Base-by-base conservation (phyloP, 2,113 vertebrate genomes). In the Alosa alosa region DNA sequence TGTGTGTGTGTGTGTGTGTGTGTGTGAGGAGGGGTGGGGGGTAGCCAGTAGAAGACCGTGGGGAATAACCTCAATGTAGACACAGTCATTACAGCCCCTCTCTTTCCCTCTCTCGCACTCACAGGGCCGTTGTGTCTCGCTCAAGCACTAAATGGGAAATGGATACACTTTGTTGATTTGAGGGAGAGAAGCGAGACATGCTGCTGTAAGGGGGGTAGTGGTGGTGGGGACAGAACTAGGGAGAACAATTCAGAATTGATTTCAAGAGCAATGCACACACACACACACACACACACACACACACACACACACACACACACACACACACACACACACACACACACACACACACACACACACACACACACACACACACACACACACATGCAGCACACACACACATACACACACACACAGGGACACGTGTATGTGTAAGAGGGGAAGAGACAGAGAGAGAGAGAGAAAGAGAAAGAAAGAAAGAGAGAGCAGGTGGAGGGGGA, bases 21-120 rank as follows among this genome's bases (percentile, higher is more conserved):
- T 44, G 2, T n/a, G 72, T n/a, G 72, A 78, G 31, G 72, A 10
- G 64, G 8, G 25, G 4, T 6, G 20, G 20, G 6, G 55, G 20
- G 55, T n/a, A 72, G 25, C 8, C 64, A 72, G 64, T 10, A 68
- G 31, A 41, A 78, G 72, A 78, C 18, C 20, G 18, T 60, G 55
- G 55, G 55, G 55, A 60, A 60, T 78, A 39, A 78, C 64, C 64
- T 68, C 9, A 68, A n/a, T 68, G 60, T 68, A 68, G 60, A n/a
- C 31, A 57, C 55, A 22, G 18, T 20, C 55, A 60, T 31, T 68
- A 68, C 6, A 31, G n/a, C 64, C 10, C 64, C 64, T 36, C 13
- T 39, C 72, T 41, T 4, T 78, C 31, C 39, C 25, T 78, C 31
- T 78, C 25, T 13, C 36, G 3, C 25, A 17, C 25, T 78, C 72